Conservation (phyloP, 2,797 vertebrate genomes). For the Myioborus miniatus region DNA sequence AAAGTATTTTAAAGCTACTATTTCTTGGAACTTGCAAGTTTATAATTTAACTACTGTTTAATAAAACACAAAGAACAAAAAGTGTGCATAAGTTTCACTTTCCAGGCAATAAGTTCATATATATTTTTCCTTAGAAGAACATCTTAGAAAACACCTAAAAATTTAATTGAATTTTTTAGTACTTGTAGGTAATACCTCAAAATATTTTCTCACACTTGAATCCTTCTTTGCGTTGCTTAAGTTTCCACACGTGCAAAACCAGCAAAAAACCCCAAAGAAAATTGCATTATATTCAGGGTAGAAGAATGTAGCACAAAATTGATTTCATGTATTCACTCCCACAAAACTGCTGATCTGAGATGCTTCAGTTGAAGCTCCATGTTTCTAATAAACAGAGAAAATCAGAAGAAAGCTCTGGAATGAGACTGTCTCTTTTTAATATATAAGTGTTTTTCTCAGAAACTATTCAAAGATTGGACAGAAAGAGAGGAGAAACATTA, state of each 20-base stretch:
- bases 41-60: neutral
- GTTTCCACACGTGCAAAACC: neutral
- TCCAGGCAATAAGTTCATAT: neutral
- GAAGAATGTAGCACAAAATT: fast-evolving
- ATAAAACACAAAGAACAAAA: neutral
- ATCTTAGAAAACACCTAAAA: neutral
- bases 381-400: neutral
- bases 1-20: neutral
- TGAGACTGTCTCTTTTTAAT: neutral
- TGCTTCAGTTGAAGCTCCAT: neutral
- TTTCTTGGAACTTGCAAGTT: neutral
- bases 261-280: neutral
- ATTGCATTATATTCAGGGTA: neutral
- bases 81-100: neutral
- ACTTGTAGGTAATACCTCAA: neutral
- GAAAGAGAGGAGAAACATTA: neutral
- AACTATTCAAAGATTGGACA: neutral
- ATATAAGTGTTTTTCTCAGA: neutral
- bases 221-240: neutral
- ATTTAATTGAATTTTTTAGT: neutral
- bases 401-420: neutral
- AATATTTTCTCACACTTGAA: neutral
- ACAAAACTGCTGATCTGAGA: neutral
- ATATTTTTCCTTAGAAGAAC: neutral
- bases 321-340: neutral